Percentiles rank a stretch among this genome's conserved stretches.
Evolutionary conservation across 2,797 vertebrate species (phyloP).

Genomic region (Urophycis tenuis): DNA sequence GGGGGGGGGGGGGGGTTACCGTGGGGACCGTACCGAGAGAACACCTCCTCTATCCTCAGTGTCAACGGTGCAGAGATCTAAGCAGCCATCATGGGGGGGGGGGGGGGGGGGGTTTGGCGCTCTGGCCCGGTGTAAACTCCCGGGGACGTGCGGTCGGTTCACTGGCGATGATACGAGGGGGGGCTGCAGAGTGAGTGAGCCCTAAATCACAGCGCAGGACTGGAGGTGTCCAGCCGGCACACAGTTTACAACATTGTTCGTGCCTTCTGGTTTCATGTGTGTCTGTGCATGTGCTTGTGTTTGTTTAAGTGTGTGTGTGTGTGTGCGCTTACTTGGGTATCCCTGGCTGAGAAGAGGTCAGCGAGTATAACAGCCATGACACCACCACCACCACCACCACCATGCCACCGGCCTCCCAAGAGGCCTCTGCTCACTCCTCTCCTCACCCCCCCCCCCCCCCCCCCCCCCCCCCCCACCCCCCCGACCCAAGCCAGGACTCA

Average conservation of each 20-base stretch:
- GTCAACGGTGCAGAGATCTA: too few species aligned
- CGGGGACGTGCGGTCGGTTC: not conserved
- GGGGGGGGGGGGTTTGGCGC: too few species aligned
- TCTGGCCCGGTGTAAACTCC: not conserved
- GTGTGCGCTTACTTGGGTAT: slow-evolving; percentile 3
- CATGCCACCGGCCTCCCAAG: too few species aligned
- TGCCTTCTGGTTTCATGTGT: not conserved
- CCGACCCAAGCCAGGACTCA: not conserved
- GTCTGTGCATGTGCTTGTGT: slow-evolving; percentile 1
- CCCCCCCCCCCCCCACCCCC: not conserved
- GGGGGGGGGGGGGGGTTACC: not conserved
- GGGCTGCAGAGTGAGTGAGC: not conserved
- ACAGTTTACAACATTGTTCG: slow-evolving; percentile 14
- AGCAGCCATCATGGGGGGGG: slow-evolving; percentile 23
- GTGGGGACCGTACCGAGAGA: too few species aligned
- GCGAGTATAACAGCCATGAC: slow-evolving; percentile 25
- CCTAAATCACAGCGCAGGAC: slow-evolving; percentile 20
- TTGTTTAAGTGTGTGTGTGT: slow-evolving; percentile 17
- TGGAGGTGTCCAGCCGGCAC: slow-evolving; percentile 21
- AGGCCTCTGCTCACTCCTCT: not conserved
- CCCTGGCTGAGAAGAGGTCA: slow-evolving; percentile 17
- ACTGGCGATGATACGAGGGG: not conserved
- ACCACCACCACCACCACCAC: slow-evolving; percentile 32
- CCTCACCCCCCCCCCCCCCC: too few species aligned
- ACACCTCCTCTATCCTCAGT: too few species aligned